Percentiles rank a stretch among this genome's conserved stretches.
These are phyloP conservation scores for Diplazon laetatorius DNA, from an alignment of 2,888 invertebrate species.

Conservation along the genomic window DNA sequence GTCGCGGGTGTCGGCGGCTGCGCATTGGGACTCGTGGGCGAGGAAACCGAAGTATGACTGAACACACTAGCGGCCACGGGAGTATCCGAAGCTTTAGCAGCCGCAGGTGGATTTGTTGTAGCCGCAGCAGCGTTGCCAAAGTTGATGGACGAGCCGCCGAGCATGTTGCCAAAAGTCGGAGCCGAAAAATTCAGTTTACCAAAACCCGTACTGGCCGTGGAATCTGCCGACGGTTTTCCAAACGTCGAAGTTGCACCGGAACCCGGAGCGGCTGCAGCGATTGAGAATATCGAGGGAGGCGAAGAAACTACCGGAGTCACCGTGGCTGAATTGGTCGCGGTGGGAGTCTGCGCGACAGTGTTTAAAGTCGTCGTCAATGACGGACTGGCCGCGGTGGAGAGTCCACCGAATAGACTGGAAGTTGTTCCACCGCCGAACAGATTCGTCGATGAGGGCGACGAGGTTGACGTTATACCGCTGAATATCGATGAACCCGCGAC, in stretches of 20 bases:
- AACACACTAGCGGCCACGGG: conserved; percentile 50
- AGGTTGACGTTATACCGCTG: conserved; percentile 34
- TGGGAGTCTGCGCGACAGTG: conserved; percentile 18
- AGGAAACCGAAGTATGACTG: conserved; percentile 50
- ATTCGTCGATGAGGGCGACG: conserved; percentile 22
- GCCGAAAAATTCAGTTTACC: conserved; percentile 56
- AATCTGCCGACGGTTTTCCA: conserved; percentile 40
- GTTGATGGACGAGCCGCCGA: conserved; percentile 51
- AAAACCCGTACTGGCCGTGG: conserved; percentile 33
- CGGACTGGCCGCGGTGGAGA: conserved; percentile 28
- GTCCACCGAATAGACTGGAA: conserved; percentile 40
- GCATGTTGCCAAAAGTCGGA: conserved; percentile 45
- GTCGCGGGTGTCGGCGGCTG: conserved; percentile 47
- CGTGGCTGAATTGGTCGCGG: conserved; percentile 31
- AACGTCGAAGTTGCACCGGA: conserved; percentile 8
- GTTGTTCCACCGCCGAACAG: conserved; percentile 49
- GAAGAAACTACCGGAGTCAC: conserved; percentile 29
- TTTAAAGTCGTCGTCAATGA: conserved; percentile 43
- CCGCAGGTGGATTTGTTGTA: conserved; percentile 48
- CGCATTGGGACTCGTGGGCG: conserved; percentile 40
- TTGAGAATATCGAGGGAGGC: conserved; percentile 43
- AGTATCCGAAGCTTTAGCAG: conserved; percentile 53
- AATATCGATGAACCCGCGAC: conserved; percentile 54
- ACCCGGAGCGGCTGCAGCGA: conserved; percentile 24
- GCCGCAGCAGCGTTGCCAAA: conserved; percentile 57